phyloP scores from a whole-genome alignment of 2,888 invertebrate genomes.

The Theretra japonica region DNA sequence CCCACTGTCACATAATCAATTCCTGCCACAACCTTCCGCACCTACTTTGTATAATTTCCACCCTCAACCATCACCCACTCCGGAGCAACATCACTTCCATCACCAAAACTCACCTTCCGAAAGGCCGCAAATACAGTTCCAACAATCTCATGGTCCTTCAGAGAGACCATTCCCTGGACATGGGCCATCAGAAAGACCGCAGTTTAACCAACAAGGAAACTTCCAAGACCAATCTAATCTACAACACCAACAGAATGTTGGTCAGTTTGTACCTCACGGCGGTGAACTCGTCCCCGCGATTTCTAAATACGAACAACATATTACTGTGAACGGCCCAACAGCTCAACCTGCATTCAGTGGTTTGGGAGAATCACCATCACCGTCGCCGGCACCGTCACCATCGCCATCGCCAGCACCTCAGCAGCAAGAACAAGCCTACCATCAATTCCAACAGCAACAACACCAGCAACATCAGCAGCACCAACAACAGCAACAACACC shows the following conservation, averaged over 20 bases:
- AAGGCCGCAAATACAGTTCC: conserved; percentile 47
- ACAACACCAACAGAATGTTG: conserved; percentile 75
- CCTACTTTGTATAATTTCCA: conserved; percentile 74
- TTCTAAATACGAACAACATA: conserved; percentile 92
- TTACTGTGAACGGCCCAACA: conserved; percentile 82
- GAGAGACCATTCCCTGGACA: conserved; percentile 36
- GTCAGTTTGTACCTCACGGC: conserved; percentile 85
- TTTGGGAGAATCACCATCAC: conserved; percentile 49
- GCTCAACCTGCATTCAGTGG: conserved; percentile 59
- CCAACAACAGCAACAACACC: conserved; percentile 52
- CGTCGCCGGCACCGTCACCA: not conserved
- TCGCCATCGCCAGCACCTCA: conserved; percentile 45
- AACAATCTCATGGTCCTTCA: conserved; percentile 58
- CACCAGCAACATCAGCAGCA: conserved; percentile 39
- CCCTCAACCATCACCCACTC: conserved; percentile 67
- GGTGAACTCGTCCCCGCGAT: conserved; percentile 91
- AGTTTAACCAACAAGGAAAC: conserved; percentile 53
- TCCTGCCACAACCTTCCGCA: conserved; percentile 74
- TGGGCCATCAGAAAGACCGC: conserved; percentile 62
- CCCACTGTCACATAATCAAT: conserved; percentile 66
- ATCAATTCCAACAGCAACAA: conserved; percentile 37
- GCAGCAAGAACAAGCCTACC: conserved; percentile 42
- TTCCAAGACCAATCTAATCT: conserved; percentile 63
- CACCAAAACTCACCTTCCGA: conserved; percentile 62
- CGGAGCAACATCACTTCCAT: conserved; percentile 60